Evolutionary conservation across 1,140 invertebrate species (phyloP).

Genomic region (Ostrea edulis): DNA sequence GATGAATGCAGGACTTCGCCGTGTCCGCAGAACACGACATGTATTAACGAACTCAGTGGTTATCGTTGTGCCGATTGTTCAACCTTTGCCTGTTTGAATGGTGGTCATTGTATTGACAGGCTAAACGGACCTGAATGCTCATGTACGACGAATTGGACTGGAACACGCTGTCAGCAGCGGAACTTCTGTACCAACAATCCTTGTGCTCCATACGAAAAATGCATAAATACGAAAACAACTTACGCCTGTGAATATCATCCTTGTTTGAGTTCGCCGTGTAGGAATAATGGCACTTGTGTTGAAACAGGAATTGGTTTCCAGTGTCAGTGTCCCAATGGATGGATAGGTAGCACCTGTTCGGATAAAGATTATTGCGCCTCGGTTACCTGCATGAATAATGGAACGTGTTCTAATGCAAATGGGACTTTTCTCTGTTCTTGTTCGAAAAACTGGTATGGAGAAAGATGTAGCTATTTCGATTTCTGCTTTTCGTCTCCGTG

Average conservation of each 20-base stretch:
- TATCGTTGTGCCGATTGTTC: neutral
- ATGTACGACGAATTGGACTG: constrained; percentile 18
- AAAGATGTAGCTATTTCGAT: constrained; percentile 70
- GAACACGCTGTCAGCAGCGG: neutral
- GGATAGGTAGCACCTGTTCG: constrained; percentile 38
- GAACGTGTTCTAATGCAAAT: constrained; percentile 60
- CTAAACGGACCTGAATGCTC: neutral
- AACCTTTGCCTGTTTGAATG: neutral
- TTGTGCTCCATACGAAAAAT: neutral
- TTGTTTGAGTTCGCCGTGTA: constrained; percentile 35
- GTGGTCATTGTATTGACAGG: constrained; percentile 23
- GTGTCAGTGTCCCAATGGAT: constrained; percentile 29
- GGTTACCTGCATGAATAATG: constrained; percentile 65
- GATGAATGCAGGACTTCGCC: constrained; percentile 1
- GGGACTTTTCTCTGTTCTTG: constrained; percentile 67
- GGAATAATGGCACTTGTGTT: constrained; percentile 38
- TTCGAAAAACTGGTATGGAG: constrained; percentile 68
- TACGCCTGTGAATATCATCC: constrained; percentile 47
- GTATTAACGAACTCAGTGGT: neutral
- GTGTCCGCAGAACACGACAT: neutral
- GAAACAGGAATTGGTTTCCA: neutral
- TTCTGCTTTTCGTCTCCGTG: constrained; percentile 81
- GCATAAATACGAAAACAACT: neutral
- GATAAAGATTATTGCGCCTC: constrained; percentile 52
- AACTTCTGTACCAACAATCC: constrained; percentile 27